Evolutionary conservation across 2,797 vertebrate species (phyloP).

Genomic region (Pogoniulus pusillus): DNA sequence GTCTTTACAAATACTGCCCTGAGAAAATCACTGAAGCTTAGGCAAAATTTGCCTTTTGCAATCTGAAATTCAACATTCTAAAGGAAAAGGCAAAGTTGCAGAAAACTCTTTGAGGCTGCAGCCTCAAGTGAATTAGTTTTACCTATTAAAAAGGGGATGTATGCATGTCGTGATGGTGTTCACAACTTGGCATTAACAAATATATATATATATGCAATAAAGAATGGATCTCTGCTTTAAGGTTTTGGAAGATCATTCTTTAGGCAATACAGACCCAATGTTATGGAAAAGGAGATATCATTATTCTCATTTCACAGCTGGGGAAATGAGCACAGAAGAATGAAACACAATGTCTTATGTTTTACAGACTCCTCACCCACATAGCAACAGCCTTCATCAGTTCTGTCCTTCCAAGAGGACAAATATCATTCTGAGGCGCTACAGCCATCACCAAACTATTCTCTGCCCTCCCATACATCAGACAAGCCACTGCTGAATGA

Average conservation of each 20-base stretch:
- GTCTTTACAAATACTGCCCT: not conserved
- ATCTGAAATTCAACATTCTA: not conserved
- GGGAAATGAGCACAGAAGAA: not conserved
- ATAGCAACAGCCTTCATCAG: too few species aligned
- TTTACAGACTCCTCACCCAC: not conserved
- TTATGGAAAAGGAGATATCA: too few species aligned
- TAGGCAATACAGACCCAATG: not conserved
- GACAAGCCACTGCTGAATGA: too few species aligned
- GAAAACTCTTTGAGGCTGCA: not conserved
- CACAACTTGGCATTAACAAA: not conserved
- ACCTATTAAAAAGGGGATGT: not conserved
- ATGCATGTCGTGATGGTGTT: not conserved
- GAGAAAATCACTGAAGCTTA: not conserved
- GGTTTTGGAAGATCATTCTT: not conserved
- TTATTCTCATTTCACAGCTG: not conserved
- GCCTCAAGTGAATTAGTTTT: not conserved
- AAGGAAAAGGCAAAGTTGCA: slow-evolving; percentile 52
- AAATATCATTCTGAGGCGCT: too few species aligned
- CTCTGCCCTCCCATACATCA: too few species aligned
- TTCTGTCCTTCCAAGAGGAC: too few species aligned
- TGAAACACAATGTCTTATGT: not conserved
- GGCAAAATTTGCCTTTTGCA: slow-evolving; percentile 31
- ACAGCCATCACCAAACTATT: too few species aligned
- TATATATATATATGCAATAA: not conserved
- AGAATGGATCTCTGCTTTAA: not conserved